Evolutionary conservation across 64 coral and sea anemone genomes (phyloP).

Genomic region (Dendronephthya gigantea): DNA sequence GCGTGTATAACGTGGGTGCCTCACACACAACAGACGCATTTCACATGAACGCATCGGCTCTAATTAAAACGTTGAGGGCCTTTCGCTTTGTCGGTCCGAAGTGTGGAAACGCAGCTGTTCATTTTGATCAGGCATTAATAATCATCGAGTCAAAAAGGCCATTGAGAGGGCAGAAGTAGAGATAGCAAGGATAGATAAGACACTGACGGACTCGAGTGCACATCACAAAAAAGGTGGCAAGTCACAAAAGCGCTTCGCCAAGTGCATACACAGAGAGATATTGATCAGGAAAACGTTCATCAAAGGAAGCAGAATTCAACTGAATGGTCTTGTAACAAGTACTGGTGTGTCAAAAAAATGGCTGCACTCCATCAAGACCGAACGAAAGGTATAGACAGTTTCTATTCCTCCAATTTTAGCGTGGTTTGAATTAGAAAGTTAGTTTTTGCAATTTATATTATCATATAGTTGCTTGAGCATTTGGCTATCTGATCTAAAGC

Average conservation of each 20-base stretch:
- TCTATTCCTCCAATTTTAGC: neutral
- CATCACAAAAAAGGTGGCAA: neutral
- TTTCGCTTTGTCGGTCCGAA: neutral
- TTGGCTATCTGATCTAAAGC: constrained; percentile 6
- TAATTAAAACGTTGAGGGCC: neutral
- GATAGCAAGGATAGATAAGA: neutral
- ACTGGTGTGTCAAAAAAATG: neutral
- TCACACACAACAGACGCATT: neutral
- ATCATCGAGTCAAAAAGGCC: neutral
- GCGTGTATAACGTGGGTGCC: neutral
- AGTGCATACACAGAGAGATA: neutral
- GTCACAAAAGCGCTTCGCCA: neutral
- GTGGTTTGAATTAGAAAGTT: neutral
- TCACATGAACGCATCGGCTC: neutral
- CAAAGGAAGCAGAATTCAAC: neutral
- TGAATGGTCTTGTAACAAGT: neutral
- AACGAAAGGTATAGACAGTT: neutral
- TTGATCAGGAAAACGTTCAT: neutral
- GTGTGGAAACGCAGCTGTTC: neutral
- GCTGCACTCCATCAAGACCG: neutral
- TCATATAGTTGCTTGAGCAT: neutral
- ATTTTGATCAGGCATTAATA: neutral
- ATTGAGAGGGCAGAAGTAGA: neutral
- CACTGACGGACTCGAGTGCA: neutral
- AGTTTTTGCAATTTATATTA: neutral